Evolutionary conservation across 2,113 vertebrate genomes (phyloP).

Genomic region (Pteronura brasiliensis): DNA sequence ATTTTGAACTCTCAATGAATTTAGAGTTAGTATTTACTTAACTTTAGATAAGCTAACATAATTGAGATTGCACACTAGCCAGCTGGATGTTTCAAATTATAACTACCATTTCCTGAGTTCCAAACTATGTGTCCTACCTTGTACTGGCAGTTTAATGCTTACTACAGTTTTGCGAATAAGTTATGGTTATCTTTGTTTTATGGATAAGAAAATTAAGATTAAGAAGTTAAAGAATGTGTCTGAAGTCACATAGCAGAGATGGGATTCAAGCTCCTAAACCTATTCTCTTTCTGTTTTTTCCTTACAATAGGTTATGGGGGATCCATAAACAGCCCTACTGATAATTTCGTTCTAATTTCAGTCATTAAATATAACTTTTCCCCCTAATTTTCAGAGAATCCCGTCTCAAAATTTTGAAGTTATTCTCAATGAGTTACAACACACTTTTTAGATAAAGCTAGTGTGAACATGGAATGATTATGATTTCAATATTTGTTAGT

Average conservation of each 20-base stretch:
- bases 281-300: not conserved
- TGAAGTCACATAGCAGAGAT: not conserved
- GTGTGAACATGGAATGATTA: not conserved
- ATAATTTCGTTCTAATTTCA: conserved; percentile 13
- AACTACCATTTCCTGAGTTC: not conserved
- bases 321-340: not conserved
- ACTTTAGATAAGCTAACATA: not conserved
- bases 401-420: conserved; percentile 17
- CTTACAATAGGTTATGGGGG: not conserved
- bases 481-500: conserved; percentile 23
- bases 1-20: not conserved
- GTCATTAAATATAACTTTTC: not conserved
- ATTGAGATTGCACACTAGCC: not conserved
- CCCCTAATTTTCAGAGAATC: not conserved
- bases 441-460: conserved; percentile 14
- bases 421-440: not conserved
- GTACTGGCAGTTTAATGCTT: conserved; percentile 19
- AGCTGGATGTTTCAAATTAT: conserved; percentile 7
- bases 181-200: conserved; percentile 27
- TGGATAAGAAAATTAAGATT: not conserved
- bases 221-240: not conserved
- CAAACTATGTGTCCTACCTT: not conserved
- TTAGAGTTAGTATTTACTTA: conserved; percentile 31
- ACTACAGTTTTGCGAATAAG: not conserved
- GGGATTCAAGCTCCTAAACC: not conserved